Evolutionary conservation across 2,113 vertebrate species (phyloP), one percentile per base, ranked within the genome.

Genomic region (Micromys minutus): DNA sequence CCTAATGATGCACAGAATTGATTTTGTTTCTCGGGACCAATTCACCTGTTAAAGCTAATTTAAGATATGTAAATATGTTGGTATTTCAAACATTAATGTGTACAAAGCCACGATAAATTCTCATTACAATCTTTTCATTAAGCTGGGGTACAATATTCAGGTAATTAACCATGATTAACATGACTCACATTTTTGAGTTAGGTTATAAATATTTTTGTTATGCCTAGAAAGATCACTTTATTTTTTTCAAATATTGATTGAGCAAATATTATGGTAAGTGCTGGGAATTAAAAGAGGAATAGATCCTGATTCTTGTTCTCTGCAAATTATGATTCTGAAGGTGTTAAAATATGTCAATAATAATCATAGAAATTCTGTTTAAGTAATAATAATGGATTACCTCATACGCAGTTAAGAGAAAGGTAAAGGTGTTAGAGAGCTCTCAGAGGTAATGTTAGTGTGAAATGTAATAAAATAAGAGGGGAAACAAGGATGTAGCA

Each of bases 341-440:
- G 11, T 22, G 12, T 47, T 95, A 55, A 75, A 94, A 26, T 19
- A 83, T 72, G 29, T 76, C 89, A 83, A 87, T 79, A 80, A 59
- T 63, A 84, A 88, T 89, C 77, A 47, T 10, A 80, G 7, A 59
- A 1, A 57, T 34, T 71, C 3, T 75, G 42, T 61, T 76, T 75
- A 91, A 74, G 16, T 79, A 77, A 85, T 89, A 86, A 93, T 71
- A 87, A 74, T 52, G 31, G 29, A 74, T 92, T 63, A 36, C 77
- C 31, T 61, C 22, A 90, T 9, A 22, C 74, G 7, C 17, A 63
- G 2, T 67, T 95, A 55, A 77, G 22, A 10, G 47, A 93, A 94
- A 52, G 21, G 11, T 72, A 5, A 29, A 79, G 65, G 6, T 29
- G 24, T 67, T 72, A 67, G 61, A 93, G 63, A 59, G 77, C 55